Percentiles rank a stretch among this genome's conserved stretches.
Conservation (phyloP, 2,888 invertebrate genomes). For the Torymus tubicola region DNA sequence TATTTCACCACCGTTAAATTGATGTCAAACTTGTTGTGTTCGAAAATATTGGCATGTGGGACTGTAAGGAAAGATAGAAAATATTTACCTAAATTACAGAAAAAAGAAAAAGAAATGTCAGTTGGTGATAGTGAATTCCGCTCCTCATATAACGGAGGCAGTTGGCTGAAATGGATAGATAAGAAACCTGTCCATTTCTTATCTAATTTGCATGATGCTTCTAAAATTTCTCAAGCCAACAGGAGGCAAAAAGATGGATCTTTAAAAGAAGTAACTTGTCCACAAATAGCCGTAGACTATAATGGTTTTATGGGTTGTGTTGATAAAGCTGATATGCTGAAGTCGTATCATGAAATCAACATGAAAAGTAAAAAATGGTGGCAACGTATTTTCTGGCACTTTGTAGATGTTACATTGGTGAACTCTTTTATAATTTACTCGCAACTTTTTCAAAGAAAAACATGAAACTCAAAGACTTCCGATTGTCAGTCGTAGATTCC, state of each 20-base stretch:
- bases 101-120: no score
- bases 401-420: not conserved
- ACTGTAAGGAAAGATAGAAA: no score
- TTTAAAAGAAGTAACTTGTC: slow-evolving; percentile 61
- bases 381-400: slow-evolving; percentile 16
- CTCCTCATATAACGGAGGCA: no score
- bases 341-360: slow-evolving; percentile 62
- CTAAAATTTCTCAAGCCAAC: not conserved
- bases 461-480: slow-evolving; percentile 18
- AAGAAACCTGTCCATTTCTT: no score
- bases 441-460: not conserved
- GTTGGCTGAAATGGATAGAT: no score
- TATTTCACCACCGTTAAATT: no score
- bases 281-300: slow-evolving; percentile 63
- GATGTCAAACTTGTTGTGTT: no score
- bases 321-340: slow-evolving; percentile 65
- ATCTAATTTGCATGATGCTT: no score
- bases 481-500: slow-evolving; percentile 6
- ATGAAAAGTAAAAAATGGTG: slow-evolving; percentile 63
- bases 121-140: no score
- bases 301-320: slow-evolving; percentile 67
- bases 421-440: slow-evolving; percentile 19
- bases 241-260: slow-evolving; percentile 63
- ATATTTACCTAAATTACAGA: no score
- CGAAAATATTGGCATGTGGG: no score